Base-by-base conservation (phyloP, 2,888 invertebrate species). In the Arge pagana region DNA sequence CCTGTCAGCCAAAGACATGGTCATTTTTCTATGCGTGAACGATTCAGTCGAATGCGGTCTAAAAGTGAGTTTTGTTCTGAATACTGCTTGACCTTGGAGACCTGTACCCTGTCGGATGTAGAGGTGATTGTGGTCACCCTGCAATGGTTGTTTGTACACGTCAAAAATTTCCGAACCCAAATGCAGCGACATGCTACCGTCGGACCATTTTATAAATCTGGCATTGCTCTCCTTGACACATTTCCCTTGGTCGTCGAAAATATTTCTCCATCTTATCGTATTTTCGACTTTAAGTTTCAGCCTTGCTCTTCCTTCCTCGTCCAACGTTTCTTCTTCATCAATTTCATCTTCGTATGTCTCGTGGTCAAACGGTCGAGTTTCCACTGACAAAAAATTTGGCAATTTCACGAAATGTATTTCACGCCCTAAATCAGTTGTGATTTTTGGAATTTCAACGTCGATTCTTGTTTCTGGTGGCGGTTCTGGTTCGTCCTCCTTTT, bases 11-110 rank as follows among this genome's bases (percentile, higher is more conserved):
- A 98, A 81, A 0, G 96, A 97, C 78, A 98, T 83, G 0, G 98
- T 99, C 91, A 99, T 97, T 83, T 99, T 99, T 62, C 96, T 86
- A 77, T 99, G 98, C 0, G 99, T 99, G 79, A 97, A 96, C 16
- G 97, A 97, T 74, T 99, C 98, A 0, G 98, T 99, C 0, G 98
- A 98, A 75, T 97, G 96, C 0, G 99, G 99, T 35, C 98, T 84
- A 87, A 99, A 99, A 1, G 95, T 93, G 0, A 99, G 80, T 77
- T 98, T 98, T 0, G 96, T 96, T 31, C 93, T 85, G 80, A 99
- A 98, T 23, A 99, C 94, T 0, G 96, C 93, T 76, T 98, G 98
- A 0, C 97, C 98, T 70, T 97, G 96, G 1, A 98, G 82, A 82
- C 97, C 97, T 0, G 96, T 96, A 31, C 97, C 97, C 84, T 98